A percentile compares a stretch with the other conserved stretches of the same genome.
phyloP scores from a whole-genome alignment of 2,888 invertebrate genomes.

The Rhagium mordax region DNA sequence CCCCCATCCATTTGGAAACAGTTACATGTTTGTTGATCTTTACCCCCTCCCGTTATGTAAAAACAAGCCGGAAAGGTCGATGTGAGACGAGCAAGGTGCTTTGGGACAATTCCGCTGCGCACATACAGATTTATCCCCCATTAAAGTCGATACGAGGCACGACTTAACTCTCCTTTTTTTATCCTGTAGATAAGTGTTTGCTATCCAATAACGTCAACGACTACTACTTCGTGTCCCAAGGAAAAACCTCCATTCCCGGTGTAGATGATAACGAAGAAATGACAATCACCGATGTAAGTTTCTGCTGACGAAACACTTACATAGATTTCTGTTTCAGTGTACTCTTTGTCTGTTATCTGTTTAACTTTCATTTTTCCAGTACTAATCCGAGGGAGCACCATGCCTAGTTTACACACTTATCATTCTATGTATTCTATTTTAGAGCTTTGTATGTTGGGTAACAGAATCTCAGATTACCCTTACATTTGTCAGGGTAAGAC shows the following conservation, averaged over 20 bases:
- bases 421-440: conserved; percentile 65
- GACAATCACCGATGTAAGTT: conserved; percentile 89
- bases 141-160: conserved; percentile 34
- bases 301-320: conserved; percentile 44
- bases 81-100: too few species aligned
- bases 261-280: conserved; percentile 98
- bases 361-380: conserved; percentile 25
- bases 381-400: conserved; percentile 26
- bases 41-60: background rate
- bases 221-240: conserved; percentile 97
- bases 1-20: too few species aligned
- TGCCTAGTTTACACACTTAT: conserved; percentile 34
- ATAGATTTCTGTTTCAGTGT: conserved; percentile 20
- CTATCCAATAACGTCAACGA: conserved; percentile 92
- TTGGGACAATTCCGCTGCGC: too few species aligned
- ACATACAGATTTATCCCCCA: too few species aligned
- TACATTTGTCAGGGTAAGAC: conserved; percentile 96
- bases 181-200: conserved; percentile 79
- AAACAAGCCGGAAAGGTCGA: too few species aligned
- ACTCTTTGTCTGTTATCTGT: conserved; percentile 14
- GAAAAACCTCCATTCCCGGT: conserved; percentile 95
- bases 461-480: conserved; percentile 90
- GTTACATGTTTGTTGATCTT: background rate
- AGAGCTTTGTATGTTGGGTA: conserved; percentile 88
- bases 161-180: conserved; percentile 34